Evolutionary conservation across 2,797 vertebrate genomes (phyloP), one percentile per base, ranked within the genome.

Genomic region (Alcedo atthis): DNA sequence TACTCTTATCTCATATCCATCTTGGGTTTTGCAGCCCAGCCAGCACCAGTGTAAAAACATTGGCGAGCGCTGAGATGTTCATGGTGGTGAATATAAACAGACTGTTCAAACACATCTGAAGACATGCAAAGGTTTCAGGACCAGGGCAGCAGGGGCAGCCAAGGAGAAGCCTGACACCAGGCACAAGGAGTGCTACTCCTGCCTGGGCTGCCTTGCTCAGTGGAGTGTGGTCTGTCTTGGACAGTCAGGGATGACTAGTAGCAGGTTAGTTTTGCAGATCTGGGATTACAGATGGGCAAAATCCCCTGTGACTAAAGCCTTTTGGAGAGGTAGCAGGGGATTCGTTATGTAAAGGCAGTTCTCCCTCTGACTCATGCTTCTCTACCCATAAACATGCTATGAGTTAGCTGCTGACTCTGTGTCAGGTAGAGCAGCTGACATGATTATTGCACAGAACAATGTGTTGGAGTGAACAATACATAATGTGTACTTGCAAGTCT

Each of bases 41-140:
- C 87, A 95, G 63, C 82, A 54, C 89, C 87, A 87, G 79, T 92
- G 85, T 69, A 54, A 91, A 94, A 95, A 87, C 76, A 89, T 73
- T 96, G 94, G 92, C 93, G 76, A 81, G 76, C 62, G 26, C 22
- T 0, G 1, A 75, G 66, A 75, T 48, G 63, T 53, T 95, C 48
- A 8, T 91, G 78, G 74, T 67, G 81, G 74, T 54, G 74, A 92
- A 76, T 84, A 54, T 73, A 96, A 96, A 94, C 85, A 94, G 74
- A 37, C 89, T 94, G 89, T 91, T 87, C 82, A 87, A 91, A 76
- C 69, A 43, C 28, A n/a, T 46, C 77, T 91, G 77, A 63, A 89
- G 92, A 76, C 80, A 91, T 87, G 82, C 73, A 70, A 9, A 69
- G 82, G 26, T 88, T 84, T 79, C 59, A 67, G 62, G 62, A 73